phyloP scores from a whole-genome alignment of 2,113 vertebrate genomes.

The Fulica atra region DNA sequence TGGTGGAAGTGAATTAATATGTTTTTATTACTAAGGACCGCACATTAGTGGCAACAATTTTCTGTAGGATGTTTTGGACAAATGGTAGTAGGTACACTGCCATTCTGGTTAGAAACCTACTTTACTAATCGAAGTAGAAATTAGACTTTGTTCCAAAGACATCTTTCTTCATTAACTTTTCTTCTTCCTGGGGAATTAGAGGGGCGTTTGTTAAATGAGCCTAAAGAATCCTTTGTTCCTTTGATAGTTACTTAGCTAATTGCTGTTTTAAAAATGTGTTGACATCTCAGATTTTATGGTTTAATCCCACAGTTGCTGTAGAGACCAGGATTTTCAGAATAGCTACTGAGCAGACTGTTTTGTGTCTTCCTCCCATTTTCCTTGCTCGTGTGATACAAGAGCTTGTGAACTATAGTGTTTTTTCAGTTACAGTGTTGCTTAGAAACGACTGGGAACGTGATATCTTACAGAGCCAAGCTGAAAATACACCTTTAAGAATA shows the following conservation, averaged over 20 bases:
- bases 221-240: constrained; percentile 64
- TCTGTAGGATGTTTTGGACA: background rate
- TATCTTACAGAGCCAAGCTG: constrained; percentile 33
- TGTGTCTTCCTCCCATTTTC: constrained; percentile 15
- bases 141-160: background rate
- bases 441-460: constrained; percentile 37
- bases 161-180: constrained; percentile 55
- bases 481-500: constrained; percentile 39
- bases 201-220: constrained; percentile 53
- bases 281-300: constrained; percentile 66
- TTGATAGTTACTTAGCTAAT: constrained; percentile 64
- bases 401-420: constrained; percentile 50
- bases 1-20: background rate
- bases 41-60: background rate
- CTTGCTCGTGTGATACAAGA: constrained; percentile 30
- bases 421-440: constrained; percentile 60
- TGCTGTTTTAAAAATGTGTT: constrained; percentile 71
- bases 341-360: constrained; percentile 53
- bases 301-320: constrained; percentile 64
- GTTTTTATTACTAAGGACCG: background rate
- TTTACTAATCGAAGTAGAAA: background rate
- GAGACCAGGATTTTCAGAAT: constrained; percentile 50
- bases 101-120: constrained; percentile 8
- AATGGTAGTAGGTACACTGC: background rate
- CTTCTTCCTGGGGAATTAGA: constrained; percentile 52